Evolutionary conservation across 2,888 invertebrate genomes (phyloP).

Genomic region (Pilophorus perplexus): DNA sequence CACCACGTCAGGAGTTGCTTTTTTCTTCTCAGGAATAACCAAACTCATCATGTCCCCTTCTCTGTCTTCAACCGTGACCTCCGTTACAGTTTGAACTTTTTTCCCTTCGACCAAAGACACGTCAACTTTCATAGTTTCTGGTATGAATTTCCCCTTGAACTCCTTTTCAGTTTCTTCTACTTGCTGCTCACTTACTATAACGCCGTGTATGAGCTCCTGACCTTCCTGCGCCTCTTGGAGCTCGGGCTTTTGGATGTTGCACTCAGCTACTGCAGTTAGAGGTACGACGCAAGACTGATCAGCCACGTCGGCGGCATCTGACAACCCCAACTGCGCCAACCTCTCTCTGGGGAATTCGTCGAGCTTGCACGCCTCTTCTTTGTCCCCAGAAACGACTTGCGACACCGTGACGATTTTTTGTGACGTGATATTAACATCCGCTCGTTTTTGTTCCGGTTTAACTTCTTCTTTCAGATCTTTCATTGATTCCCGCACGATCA

Average conservation of each 20-base stretch:
- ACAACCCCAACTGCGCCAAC: constrained; percentile 44
- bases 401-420: constrained; percentile 60
- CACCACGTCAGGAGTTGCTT: constrained; percentile 49
- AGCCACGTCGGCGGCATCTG: constrained; percentile 54
- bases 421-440: constrained; percentile 51
- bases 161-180: constrained; percentile 52
- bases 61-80: constrained; percentile 53
- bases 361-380: constrained; percentile 54
- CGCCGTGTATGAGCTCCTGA: constrained; percentile 49
- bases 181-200: constrained; percentile 51
- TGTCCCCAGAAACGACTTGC: constrained; percentile 58
- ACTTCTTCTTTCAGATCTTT: constrained; percentile 43
- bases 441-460: constrained; percentile 46
- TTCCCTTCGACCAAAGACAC: constrained; percentile 53
- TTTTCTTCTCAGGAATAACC: constrained; percentile 54
- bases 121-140: constrained; percentile 53
- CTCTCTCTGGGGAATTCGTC: constrained; percentile 48
- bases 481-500: constrained; percentile 50
- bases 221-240: constrained; percentile 48
- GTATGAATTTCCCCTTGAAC: constrained; percentile 52
- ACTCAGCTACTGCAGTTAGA: constrained; percentile 52
- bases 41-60: constrained; percentile 54
- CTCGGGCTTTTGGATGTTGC: constrained; percentile 49
- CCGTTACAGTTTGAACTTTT: constrained; percentile 48
- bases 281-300: constrained; percentile 55